phyloP scores from a whole-genome alignment of 2,113 vertebrate species.

The Corythornis madagascariensis region DNA sequence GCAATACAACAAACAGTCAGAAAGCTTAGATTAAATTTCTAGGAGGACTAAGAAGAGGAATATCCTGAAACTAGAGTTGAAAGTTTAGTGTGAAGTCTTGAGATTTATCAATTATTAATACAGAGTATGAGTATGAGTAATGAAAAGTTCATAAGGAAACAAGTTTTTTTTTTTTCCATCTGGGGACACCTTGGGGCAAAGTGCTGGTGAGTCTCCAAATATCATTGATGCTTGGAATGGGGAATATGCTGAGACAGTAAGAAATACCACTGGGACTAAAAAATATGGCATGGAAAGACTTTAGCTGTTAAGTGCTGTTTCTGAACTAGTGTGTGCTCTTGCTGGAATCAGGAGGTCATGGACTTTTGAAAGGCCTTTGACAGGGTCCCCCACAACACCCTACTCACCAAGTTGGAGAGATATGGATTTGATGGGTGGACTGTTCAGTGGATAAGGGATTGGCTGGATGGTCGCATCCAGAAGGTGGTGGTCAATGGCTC shows the following conservation, averaged over 20 bases:
- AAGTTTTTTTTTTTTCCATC: background rate
- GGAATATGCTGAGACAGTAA: background rate
- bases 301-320: background rate
- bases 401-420: too few relatives aligned
- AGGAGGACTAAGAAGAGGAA: background rate
- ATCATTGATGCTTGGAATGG: background rate
- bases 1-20: background rate
- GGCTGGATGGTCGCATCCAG: too few relatives aligned
- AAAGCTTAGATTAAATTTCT: background rate
- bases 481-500: too few relatives aligned
- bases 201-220: background rate
- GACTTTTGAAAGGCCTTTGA: too few relatives aligned
- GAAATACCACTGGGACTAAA: background rate
- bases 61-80: background rate
- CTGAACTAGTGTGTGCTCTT: background rate
- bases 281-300: background rate
- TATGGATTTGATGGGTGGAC: too few relatives aligned
- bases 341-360: background rate
- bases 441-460: too few relatives aligned
- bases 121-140: background rate
- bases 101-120: conserved; percentile 19
- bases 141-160: conserved; percentile 15
- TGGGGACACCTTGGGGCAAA: background rate
- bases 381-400: too few relatives aligned
- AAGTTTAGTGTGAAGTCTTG: background rate